Conservation (phyloP, 2,113 vertebrate genomes). For the Monarcha castaneiventris region DNA sequence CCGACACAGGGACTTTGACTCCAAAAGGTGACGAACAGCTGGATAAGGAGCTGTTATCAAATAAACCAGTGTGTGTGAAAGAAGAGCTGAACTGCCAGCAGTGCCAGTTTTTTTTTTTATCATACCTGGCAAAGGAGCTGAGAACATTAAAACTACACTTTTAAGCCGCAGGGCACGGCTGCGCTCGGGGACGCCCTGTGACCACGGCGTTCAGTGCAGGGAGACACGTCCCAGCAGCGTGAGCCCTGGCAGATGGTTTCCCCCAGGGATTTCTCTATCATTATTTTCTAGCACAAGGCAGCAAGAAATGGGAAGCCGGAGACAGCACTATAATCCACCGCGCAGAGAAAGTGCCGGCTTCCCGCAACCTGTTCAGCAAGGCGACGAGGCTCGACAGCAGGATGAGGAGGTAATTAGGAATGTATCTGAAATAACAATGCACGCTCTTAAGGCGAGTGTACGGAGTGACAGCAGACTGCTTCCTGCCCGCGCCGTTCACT, state of each 20-base stretch:
- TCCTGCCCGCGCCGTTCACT: background rate
- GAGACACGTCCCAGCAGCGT: background rate
- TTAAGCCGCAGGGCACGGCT: background rate
- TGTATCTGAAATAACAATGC: background rate
- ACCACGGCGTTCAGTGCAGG: background rate
- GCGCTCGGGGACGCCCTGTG: background rate
- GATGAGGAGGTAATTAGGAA: background rate
- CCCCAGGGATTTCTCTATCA: background rate
- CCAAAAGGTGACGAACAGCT: background rate
- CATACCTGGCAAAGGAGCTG: background rate
- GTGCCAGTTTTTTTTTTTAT: background rate
- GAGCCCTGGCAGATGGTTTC: background rate
- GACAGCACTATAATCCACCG: background rate
- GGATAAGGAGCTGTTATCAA: background rate
- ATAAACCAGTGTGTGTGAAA: accelerated
- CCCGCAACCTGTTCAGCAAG: background rate
- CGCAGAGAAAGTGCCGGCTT: background rate
- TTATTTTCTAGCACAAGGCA: background rate
- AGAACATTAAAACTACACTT: constrained; percentile 40
- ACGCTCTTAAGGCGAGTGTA: accelerated
- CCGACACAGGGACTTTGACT: background rate
- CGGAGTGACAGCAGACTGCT: background rate
- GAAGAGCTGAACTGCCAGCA: background rate
- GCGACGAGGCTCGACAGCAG: background rate
- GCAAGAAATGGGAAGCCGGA: background rate